Evolutionary conservation across 2,797 vertebrate genomes (phyloP).

Genomic region (Pantherophis vulpinus): DNA sequence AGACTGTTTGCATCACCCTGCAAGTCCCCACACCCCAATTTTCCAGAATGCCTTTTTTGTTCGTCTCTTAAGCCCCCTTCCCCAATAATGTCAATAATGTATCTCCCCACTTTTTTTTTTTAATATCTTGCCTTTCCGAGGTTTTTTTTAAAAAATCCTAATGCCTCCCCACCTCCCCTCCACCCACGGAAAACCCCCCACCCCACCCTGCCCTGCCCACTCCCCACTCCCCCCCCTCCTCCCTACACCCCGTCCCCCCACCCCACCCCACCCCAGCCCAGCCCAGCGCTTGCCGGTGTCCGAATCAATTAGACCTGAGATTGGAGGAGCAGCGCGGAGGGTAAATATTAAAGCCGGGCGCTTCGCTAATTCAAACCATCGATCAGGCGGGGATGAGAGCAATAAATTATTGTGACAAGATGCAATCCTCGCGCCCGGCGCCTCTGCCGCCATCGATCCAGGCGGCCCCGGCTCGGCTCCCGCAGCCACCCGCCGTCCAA

Average conservation of each 20-base stretch:
- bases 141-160: background rate
- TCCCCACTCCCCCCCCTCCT: background rate
- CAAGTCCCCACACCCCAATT: too few species aligned
- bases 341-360: constrained; percentile 51
- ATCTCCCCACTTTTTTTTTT: too few species aligned
- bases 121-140: background rate
- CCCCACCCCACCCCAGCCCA: background rate
- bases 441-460: constrained; percentile 90
- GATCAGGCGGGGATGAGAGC: constrained; percentile 96
- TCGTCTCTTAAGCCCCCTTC: background rate
- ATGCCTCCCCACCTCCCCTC: background rate
- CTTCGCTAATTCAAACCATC: constrained; percentile 96
- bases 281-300: constrained; percentile 7
- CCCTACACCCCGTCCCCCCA: background rate
- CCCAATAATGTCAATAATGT: background rate
- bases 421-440: constrained; percentile 92
- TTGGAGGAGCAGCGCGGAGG: constrained; percentile 31
- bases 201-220: too few species aligned
- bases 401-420: constrained; percentile 99
- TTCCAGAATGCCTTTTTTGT: too few species aligned
- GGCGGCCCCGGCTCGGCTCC: constrained; percentile 3
- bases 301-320: constrained; percentile 33
- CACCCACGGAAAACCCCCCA: too few species aligned
- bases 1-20: background rate
- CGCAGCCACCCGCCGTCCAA: background rate